phyloP scores from a whole-genome alignment of 2,113 vertebrate species.

The Pachycephala philippinensis region DNA sequence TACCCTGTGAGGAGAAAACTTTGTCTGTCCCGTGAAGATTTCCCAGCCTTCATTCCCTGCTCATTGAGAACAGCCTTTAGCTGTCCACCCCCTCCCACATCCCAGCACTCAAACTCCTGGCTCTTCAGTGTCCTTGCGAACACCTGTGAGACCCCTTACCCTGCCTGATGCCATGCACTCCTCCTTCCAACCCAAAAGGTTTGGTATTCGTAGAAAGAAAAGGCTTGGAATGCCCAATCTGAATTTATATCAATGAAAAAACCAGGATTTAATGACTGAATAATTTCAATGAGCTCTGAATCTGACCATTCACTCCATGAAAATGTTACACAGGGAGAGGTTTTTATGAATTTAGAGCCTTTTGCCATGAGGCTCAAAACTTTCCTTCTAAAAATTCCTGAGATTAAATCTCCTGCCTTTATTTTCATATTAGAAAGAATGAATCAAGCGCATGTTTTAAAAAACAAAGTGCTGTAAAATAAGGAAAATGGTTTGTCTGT shows the following conservation, averaged over 20 bases:
- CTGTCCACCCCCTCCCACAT: not conserved
- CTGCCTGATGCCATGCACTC: not conserved
- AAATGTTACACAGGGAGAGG: not conserved
- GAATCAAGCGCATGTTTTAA: not conserved
- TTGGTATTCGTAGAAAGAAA: not conserved
- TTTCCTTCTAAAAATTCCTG: not conserved
- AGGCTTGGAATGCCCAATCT: not conserved
- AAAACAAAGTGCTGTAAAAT: not conserved
- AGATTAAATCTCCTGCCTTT: not conserved
- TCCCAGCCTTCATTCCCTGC: not conserved
- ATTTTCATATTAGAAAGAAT: not conserved
- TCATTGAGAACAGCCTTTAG: not conserved
- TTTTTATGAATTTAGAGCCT: not conserved
- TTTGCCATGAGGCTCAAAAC: not conserved
- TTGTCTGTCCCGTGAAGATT: not conserved
- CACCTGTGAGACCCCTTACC: fast-evolving
- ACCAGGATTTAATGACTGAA: not conserved
- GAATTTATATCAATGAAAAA: not conserved
- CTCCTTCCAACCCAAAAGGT: not conserved
- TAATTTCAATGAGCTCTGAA: not conserved
- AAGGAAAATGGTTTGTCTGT: not conserved
- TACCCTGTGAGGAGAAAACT: not conserved
- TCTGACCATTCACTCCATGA: not conserved
- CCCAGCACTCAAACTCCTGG: not conserved
- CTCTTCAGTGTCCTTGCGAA: not conserved